Conservation (phyloP, 2,113 vertebrate genomes). For the Numida meleagris region DNA sequence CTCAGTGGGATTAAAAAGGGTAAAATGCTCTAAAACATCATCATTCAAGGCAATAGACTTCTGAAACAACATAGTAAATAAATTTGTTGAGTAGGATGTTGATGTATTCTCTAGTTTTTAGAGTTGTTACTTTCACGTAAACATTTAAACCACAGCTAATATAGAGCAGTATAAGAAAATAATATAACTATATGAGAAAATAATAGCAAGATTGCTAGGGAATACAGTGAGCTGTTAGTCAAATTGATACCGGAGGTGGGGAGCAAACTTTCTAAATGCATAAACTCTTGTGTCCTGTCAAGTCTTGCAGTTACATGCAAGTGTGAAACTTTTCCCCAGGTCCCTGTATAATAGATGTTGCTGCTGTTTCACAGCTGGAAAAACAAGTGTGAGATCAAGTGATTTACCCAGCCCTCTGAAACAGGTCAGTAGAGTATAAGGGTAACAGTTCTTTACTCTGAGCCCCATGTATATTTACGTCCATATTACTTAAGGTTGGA, state of each 20-base stretch:
- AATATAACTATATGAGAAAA: not conserved
- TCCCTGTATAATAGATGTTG: not conserved
- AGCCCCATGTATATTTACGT: conserved; percentile 20
- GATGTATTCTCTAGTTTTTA: not conserved
- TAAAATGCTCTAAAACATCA: conserved; percentile 26
- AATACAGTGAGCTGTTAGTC: not conserved
- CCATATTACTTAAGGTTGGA: conserved; percentile 45
- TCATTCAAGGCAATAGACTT: not conserved
- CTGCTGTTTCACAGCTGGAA: conserved; percentile 43
- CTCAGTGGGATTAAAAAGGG: not conserved
- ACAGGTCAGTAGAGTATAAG: not conserved
- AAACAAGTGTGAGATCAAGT: conserved; percentile 30
- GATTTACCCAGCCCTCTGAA: conserved; percentile 36
- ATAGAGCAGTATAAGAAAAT: not conserved
- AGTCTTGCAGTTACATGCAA: not conserved
- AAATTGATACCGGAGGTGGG: not conserved
- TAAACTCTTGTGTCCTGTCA: fast-evolving
- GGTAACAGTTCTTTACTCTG: conserved; percentile 41
- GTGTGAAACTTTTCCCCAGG: conserved; percentile 3
- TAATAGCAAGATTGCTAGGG: not conserved
- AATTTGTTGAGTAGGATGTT: conserved; percentile 39
- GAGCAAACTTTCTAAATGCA: not conserved
- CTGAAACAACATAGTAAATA: conserved; percentile 25
- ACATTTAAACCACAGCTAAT: not conserved
- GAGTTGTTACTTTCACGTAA: not conserved